A percentile compares a stretch with the other conserved stretches of the same genome.
Evolutionary conservation across 1,140 invertebrate species (phyloP).

Genomic region (Solenopsis invicta): DNA sequence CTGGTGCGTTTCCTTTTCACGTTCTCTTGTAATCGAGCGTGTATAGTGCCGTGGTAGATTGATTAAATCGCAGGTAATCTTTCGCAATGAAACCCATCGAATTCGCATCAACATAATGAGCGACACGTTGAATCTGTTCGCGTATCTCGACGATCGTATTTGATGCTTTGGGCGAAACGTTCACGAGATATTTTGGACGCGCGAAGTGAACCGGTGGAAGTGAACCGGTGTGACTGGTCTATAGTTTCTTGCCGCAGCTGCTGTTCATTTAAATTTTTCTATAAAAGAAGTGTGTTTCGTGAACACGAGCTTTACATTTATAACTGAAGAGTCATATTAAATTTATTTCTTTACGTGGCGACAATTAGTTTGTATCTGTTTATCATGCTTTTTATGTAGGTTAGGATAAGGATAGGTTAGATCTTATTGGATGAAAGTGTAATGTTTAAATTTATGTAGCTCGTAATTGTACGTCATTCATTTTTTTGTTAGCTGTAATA

Average conservation of each 20-base stretch:
- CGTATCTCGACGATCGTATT: conserved; percentile 69
- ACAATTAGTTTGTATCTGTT: conserved; percentile 1
- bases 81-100: conserved; percentile 73
- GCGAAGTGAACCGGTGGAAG: conserved; percentile 34
- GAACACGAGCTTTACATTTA: neutral
- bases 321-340: neutral
- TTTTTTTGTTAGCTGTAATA: neutral
- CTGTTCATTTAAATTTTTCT: conserved; percentile 18
- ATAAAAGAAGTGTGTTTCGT: neutral
- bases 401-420: conserved; percentile 62
- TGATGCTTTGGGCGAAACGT: conserved; percentile 15
- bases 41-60: conserved; percentile 82
- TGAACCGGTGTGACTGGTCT: neutral
- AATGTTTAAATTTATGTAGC: neutral
- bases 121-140: neutral
- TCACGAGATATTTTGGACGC: neutral
- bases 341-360: neutral
- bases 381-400: neutral
- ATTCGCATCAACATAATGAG: conserved; percentile 29
- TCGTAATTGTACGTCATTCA: neutral
- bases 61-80: conserved; percentile 87
- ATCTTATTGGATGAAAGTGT: neutral
- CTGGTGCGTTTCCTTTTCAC: conserved; percentile 77
- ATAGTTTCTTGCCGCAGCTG: neutral
- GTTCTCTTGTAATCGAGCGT: conserved; percentile 76